These are phyloP conservation scores for Oreochromis tanganicae DNA, from an alignment of 2,113 vertebrate species.

Conservation along the genomic window DNA sequence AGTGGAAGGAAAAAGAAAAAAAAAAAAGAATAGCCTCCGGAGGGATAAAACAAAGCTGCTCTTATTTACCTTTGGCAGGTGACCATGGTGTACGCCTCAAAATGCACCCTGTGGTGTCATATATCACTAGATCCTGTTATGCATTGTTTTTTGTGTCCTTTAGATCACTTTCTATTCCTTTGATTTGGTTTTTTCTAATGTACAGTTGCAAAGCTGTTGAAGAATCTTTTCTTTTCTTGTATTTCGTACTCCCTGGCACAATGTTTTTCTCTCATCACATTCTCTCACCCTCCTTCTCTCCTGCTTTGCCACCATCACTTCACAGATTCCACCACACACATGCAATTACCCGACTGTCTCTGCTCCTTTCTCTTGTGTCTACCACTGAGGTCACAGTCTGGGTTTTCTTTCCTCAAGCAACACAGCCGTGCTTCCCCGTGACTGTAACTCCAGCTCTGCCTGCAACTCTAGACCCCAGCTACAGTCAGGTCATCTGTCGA, in stretches of 20 bases:
- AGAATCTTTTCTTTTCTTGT: neutral
- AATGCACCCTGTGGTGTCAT: neutral
- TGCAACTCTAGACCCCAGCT: conserved; percentile 24
- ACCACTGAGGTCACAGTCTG: conserved; percentile 49
- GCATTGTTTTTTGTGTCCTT: neutral
- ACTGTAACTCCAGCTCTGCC: conserved; percentile 39
- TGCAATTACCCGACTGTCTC: conserved; percentile 28
- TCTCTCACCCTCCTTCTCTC: neutral
- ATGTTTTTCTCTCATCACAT: neutral
- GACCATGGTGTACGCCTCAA: neutral
- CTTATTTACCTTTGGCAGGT: neutral
- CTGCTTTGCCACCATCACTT: neutral
- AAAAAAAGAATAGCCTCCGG: neutral
- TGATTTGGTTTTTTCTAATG: neutral
- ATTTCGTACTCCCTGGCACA: neutral
- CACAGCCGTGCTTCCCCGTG: neutral
- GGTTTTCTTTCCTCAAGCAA: conserved; percentile 45
- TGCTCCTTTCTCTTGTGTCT: conserved; percentile 26
- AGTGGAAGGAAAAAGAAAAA: neutral
- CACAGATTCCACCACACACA: conserved; percentile 15
- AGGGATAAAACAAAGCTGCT: neutral
- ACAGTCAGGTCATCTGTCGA: conserved; percentile 1
- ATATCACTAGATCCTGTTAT: neutral
- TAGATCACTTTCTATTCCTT: neutral
- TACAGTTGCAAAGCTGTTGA: neutral